A percentile compares a stretch with the other conserved stretches of the same genome.
phyloP scores from a whole-genome alignment of 2,797 vertebrate species.

The Myoxocephalus aenaeus region DNA sequence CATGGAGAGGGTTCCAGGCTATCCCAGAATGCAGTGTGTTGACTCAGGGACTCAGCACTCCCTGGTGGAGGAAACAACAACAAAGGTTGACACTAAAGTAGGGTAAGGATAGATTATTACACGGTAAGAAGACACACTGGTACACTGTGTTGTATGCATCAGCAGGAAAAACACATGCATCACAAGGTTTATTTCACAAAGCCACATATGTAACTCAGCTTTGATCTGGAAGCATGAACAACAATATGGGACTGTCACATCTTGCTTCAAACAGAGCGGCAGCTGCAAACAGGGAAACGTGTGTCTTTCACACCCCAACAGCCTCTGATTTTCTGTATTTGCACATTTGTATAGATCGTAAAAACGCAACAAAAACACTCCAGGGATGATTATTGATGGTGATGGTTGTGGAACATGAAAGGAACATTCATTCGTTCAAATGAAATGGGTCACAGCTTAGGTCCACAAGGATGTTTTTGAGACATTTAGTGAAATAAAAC shows the following conservation, averaged over 20 bases:
- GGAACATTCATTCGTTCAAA: background rate
- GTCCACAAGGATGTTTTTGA: background rate
- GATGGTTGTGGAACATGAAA: background rate
- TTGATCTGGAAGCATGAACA: conserved; percentile 20
- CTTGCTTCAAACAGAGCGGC: background rate
- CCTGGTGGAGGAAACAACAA: conserved; percentile 61
- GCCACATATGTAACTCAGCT: conserved; percentile 12
- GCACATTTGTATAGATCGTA: background rate
- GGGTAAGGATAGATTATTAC: background rate
- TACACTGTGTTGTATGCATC: background rate
- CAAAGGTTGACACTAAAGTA: conserved; percentile 33
- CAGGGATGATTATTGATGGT: background rate
- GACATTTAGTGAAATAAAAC: background rate
- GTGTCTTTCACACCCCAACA: background rate
- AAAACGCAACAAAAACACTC: background rate
- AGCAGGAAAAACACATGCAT: background rate
- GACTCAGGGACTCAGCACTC: conserved; percentile 68
- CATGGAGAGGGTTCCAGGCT: conserved; percentile 78
- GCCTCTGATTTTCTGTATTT: background rate
- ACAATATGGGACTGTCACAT: background rate
- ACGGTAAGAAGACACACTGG: background rate
- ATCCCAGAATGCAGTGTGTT: conserved; percentile 68
- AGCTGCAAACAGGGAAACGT: background rate
- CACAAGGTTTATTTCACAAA: conserved; percentile 16
- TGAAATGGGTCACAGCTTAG: background rate